A percentile compares a stretch with the other conserved stretches of the same genome.
Evolutionary conservation across 2,113 vertebrate genomes (phyloP).

Genomic region (Nerophis lumbriciformis): DNA sequence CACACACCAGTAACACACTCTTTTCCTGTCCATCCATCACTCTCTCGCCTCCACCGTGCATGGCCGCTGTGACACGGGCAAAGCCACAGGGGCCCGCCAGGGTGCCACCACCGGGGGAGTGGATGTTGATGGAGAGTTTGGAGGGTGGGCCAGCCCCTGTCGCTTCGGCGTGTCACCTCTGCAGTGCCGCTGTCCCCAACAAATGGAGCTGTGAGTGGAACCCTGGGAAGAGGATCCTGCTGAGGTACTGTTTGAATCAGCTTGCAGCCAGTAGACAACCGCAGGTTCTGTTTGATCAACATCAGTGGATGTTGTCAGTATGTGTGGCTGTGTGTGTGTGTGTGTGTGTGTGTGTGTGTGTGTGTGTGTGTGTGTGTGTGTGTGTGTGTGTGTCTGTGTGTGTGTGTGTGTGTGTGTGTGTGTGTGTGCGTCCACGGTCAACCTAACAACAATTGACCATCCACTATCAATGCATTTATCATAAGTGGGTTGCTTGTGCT

Average conservation of each 20-base stretch:
- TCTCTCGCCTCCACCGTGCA: constrained; percentile 22
- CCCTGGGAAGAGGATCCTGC: constrained; percentile 60
- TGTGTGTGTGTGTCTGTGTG: not conserved
- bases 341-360: no score
- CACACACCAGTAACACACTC: constrained; percentile 29
- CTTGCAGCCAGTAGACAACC: constrained; percentile 47
- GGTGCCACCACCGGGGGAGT: constrained; percentile 48
- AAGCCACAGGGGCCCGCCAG: constrained; percentile 44
- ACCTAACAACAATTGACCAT: constrained; percentile 50
- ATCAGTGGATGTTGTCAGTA: constrained; percentile 43
- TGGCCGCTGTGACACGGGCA: constrained; percentile 7
- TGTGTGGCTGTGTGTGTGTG: not conserved
- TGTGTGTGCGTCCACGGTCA: constrained; percentile 38
- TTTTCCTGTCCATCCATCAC: constrained; percentile 41
- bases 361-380: no score
- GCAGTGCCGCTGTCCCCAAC: constrained; percentile 61
- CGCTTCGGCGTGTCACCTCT: constrained; percentile 60
- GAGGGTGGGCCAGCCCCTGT: constrained; percentile 42
- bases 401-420: not conserved
- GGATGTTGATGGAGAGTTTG: constrained; percentile 40
- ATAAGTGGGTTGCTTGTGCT: not conserved
- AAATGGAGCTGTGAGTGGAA: constrained; percentile 64
- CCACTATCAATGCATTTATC: constrained; percentile 36
- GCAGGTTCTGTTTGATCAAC: constrained; percentile 69
- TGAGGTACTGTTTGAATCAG: constrained; percentile 64